Evolutionary conservation across 2,113 vertebrate genomes (phyloP).

Genomic region (Uria aalge): DNA sequence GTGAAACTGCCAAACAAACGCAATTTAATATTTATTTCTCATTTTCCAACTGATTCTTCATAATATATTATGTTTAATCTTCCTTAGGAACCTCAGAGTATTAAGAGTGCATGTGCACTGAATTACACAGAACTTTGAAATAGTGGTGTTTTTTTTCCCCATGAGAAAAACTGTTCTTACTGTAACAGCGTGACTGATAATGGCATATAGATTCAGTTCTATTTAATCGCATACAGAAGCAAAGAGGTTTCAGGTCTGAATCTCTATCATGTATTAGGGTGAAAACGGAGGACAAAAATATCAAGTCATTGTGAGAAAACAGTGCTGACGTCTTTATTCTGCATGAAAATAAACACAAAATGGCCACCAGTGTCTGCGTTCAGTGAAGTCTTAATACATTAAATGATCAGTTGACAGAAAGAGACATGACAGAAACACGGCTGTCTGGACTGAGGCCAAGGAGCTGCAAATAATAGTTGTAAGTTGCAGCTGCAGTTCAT

Average conservation of each 20-base stretch:
- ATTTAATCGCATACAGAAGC: neutral
- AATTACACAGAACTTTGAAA: neutral
- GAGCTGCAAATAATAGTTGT: neutral
- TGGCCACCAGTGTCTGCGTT: neutral
- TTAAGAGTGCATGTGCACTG: neutral
- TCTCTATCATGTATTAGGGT: neutral
- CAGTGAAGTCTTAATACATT: neutral
- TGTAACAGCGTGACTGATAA: neutral
- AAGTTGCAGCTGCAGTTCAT: neutral
- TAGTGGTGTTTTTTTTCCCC: neutral
- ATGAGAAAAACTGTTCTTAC: neutral
- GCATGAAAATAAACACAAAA: neutral
- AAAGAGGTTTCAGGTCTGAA: neutral
- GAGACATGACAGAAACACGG: neutral
- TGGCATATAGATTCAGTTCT: neutral
- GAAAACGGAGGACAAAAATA: neutral
- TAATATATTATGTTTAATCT: neutral
- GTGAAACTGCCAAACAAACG: neutral
- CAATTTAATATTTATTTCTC: neutral
- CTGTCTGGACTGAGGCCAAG: neutral
- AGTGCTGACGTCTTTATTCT: neutral
- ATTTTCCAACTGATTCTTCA: neutral
- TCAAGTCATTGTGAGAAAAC: neutral
- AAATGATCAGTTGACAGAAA: neutral
- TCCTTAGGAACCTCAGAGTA: neutral